These are phyloP conservation scores for sheep (Ovis aries) DNA, from an alignment of 2,113 vertebrate species.

Conservation along the genomic window DNA sequence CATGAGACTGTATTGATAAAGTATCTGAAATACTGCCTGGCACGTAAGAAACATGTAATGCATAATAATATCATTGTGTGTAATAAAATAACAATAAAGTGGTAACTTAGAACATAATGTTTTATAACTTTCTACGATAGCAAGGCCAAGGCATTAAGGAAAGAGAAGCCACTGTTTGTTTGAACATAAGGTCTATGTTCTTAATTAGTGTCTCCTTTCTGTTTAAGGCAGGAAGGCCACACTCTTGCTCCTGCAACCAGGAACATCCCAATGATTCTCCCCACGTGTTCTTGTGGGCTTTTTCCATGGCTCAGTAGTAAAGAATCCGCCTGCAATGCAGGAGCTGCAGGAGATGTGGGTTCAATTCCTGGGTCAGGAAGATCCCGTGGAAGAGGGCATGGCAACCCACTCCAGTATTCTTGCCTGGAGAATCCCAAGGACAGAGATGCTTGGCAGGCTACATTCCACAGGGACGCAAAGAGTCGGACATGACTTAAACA, in stretches of 20 bases:
- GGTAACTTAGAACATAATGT: background rate
- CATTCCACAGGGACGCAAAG: accelerated
- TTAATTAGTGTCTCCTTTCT: background rate
- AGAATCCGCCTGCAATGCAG: background rate
- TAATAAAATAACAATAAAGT: background rate
- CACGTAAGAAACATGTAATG: background rate
- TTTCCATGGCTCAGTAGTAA: background rate
- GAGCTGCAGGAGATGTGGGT: background rate
- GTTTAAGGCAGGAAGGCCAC: background rate
- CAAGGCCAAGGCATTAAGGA: background rate
- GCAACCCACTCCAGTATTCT: background rate
- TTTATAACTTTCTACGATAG: background rate
- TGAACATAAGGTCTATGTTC: background rate
- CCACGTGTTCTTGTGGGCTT: background rate
- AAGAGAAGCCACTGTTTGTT: background rate
- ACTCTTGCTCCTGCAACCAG: background rate
- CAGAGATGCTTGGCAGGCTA: background rate
- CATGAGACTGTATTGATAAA: background rate
- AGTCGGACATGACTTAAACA: background rate
- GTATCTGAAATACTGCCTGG: background rate
- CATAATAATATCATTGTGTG: too few relatives aligned
- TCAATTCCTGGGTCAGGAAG: background rate
- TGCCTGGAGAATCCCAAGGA: background rate
- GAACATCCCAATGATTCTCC: accelerated
- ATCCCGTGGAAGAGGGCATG: background rate